These are phyloP conservation scores for Lophius piscatorius DNA, from an alignment of 2,113 vertebrate species.

Conservation along the genomic window DNA sequence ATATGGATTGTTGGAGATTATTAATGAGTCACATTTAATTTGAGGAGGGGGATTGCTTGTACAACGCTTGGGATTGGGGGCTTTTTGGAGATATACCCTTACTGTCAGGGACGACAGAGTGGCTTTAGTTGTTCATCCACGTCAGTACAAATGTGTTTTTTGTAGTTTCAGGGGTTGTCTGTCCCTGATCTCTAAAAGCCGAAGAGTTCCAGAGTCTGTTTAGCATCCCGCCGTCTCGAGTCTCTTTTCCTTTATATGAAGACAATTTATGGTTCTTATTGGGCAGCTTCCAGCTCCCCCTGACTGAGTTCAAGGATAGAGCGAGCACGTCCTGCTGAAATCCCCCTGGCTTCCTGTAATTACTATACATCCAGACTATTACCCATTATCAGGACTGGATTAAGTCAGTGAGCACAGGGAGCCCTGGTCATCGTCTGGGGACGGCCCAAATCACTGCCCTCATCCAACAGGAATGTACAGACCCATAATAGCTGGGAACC, in stretches of 20 bases:
- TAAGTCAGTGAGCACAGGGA: conserved; percentile 72
- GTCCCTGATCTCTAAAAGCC: too few species aligned
- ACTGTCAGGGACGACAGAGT: too few species aligned
- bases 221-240: neutral
- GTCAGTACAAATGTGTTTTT: too few species aligned
- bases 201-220: too few species aligned
- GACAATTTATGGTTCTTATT: conserved; percentile 18
- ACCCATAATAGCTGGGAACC: conserved; percentile 44
- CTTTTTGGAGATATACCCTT: too few species aligned
- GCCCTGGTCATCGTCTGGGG: conserved; percentile 58
- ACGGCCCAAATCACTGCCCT: conserved; percentile 47
- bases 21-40: too few species aligned
- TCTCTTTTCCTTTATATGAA: conserved; percentile 12
- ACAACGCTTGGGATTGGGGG: too few species aligned
- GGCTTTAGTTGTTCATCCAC: too few species aligned
- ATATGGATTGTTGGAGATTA: too few species aligned
- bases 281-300: conserved; percentile 36
- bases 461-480: conserved; percentile 31
- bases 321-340: conserved; percentile 39
- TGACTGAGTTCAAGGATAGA: conserved; percentile 63
- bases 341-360: conserved; percentile 67
- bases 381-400: conserved; percentile 70
- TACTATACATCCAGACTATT: conserved; percentile 74
- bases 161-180: too few species aligned
- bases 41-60: too few species aligned